phyloP scores from a whole-genome alignment of 2,113 vertebrate genomes.

The Trematomus loennbergii region DNA sequence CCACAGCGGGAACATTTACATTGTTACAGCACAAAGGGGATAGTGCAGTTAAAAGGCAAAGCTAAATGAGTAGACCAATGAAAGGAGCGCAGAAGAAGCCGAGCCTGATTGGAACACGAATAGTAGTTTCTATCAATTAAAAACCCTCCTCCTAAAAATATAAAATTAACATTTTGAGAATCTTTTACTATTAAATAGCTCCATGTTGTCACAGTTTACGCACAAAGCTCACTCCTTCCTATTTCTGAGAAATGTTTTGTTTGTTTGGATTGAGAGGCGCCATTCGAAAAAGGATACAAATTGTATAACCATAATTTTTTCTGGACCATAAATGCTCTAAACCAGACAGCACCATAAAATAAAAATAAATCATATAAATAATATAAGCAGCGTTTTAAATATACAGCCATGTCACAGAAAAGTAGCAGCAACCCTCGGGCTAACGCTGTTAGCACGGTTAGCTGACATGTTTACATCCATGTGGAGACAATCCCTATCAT shows the following conservation, averaged over 20 bases:
- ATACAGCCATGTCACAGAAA: too few species aligned
- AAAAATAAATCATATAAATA: neutral
- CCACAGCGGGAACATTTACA: too few species aligned
- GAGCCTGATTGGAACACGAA: too few species aligned
- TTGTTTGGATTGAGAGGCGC: conserved; percentile 40
- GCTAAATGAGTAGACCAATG: too few species aligned
- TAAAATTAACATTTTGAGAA: conserved; percentile 2
- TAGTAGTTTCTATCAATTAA: neutral
- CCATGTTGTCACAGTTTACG: conserved; percentile 16
- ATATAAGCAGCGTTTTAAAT: too few species aligned
- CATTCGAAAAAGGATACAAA: conserved; percentile 30
- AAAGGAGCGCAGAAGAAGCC: too few species aligned
- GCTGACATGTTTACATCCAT: too few species aligned
- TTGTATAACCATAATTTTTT: conserved; percentile 1
- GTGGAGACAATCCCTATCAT: too few species aligned
- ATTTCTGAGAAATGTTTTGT: conserved; percentile 47
- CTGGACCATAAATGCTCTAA: neutral
- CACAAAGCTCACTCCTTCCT: neutral
- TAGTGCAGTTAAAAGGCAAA: too few species aligned
- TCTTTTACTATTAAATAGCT: conserved; percentile 39
- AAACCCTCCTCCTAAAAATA: conserved; percentile 3
- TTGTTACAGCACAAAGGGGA: too few species aligned
- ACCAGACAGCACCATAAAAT: neutral
- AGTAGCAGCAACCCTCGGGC: too few species aligned
- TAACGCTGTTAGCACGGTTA: too few species aligned